Conservation (phyloP, 1,140 invertebrate genomes). For the Brachionus sp. region DNA sequence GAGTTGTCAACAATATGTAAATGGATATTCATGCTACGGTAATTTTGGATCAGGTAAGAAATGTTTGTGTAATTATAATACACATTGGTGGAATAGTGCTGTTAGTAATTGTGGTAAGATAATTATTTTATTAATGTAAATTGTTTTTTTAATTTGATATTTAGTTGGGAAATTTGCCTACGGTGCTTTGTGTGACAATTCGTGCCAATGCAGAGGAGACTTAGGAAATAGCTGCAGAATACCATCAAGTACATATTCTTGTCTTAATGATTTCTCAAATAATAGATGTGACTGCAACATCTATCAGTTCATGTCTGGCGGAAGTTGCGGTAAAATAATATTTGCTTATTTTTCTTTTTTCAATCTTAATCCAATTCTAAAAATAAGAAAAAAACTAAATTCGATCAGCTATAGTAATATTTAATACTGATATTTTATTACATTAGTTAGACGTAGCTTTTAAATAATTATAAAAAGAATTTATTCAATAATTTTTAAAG, state of each 20-base stretch:
- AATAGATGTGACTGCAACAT: not conserved
- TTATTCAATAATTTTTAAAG: no score
- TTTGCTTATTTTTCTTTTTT: not conserved
- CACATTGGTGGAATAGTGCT: not conserved
- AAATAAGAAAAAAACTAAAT: no score
- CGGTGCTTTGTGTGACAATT: not conserved
- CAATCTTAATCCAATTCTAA: not conserved
- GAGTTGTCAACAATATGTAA: not conserved
- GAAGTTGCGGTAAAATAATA: not conserved
- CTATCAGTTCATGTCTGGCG: not conserved
- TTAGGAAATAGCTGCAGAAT: not conserved
- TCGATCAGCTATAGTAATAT: no score
- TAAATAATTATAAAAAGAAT: no score
- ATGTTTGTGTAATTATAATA: not conserved
- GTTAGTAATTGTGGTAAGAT: not conserved
- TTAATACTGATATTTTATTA: no score
- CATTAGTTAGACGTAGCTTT: no score
- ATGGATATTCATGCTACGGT: not conserved
- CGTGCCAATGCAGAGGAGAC: not conserved
- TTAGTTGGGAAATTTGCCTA: not conserved
- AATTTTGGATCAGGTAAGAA: not conserved
- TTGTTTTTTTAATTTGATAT: not conserved
- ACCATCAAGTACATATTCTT: not conserved
- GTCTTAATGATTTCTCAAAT: not conserved
- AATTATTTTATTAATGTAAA: not conserved